Conservation (phyloP, 2,888 invertebrate species). For the Miltochrista miniata region DNA sequence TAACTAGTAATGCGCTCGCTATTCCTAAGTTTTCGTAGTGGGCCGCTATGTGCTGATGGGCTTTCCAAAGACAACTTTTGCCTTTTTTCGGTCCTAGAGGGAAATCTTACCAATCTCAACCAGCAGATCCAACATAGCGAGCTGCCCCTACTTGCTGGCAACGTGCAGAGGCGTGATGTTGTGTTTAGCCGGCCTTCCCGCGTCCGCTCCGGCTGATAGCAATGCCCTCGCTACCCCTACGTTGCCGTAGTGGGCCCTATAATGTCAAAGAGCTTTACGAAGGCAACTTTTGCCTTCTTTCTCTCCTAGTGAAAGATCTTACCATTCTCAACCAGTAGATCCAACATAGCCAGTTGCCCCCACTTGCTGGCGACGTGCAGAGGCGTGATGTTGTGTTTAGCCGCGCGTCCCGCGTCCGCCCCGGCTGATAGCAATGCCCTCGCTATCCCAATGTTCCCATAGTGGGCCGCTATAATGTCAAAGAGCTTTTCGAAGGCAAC, state of each 20-base stretch:
- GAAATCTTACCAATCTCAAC: slow-evolving; percentile 89
- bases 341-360: slow-evolving; percentile 97
- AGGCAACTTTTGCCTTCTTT: no score
- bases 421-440: slow-evolving; percentile 93
- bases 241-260: slow-evolving; percentile 99
- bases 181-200: slow-evolving; percentile 98
- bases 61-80: no score
- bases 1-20: slow-evolving; percentile 93
- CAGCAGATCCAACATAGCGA: slow-evolving; percentile 94
- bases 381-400: slow-evolving; percentile 98
- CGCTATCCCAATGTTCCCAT: slow-evolving; percentile 98
- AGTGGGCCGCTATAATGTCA: no score
- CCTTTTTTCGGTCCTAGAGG: background rate
- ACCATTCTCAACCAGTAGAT: slow-evolving; percentile 91
- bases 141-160: slow-evolving; percentile 99
- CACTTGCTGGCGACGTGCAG: slow-evolving; percentile 99
- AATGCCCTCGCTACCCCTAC: slow-evolving; percentile 95
- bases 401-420: slow-evolving; percentile 97
- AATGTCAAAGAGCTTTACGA: no score
- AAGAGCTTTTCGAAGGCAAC: no score
- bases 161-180: slow-evolving; percentile 99
- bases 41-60: no score
- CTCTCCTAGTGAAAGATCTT: slow-evolving; percentile 21
- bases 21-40: slow-evolving; percentile 99
- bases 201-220: slow-evolving; percentile 95